Evolutionary conservation across 2,888 invertebrate species (phyloP).

Genomic region (Lasioglossum vierecki): DNA sequence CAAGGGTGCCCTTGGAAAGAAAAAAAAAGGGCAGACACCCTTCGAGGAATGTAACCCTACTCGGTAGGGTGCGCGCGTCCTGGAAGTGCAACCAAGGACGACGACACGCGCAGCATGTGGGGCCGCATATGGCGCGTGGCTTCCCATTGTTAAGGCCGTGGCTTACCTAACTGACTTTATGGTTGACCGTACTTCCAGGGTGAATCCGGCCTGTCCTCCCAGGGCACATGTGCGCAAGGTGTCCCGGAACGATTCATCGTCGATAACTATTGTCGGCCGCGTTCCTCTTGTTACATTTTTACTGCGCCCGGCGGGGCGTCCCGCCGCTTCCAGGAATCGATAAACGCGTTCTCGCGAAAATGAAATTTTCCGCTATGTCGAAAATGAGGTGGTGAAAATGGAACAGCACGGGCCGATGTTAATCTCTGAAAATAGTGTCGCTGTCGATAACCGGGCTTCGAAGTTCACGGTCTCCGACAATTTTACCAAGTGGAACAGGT

Average conservation of each 20-base stretch:
- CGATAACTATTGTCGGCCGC: conserved; percentile 39
- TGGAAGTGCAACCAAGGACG: conserved; percentile 53
- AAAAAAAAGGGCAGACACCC: conserved; percentile 47
- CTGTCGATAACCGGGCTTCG: neutral
- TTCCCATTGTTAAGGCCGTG: conserved; percentile 78
- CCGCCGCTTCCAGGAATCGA: neutral
- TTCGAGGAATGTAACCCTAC: conserved; percentile 50
- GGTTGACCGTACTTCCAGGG: conserved; percentile 71
- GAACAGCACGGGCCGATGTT: neutral
- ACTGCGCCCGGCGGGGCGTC: neutral
- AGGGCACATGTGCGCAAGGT: conserved; percentile 76
- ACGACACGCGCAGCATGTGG: conserved; percentile 76
- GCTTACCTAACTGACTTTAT: conserved; percentile 80
- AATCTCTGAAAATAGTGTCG: neutral
- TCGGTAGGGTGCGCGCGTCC: conserved; percentile 40
- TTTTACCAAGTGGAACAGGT: neutral
- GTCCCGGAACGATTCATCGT: conserved; percentile 69
- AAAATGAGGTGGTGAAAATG: neutral
- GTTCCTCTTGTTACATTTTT: conserved; percentile 51
- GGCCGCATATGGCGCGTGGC: conserved; percentile 81
- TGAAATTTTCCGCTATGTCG: neutral
- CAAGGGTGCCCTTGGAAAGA: conserved; percentile 37
- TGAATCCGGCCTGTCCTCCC: conserved; percentile 58
- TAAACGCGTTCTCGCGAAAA: conserved; percentile 5
- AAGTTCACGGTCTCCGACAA: neutral